Evolutionary conservation across 2,113 vertebrate genomes (phyloP), one percentile per base, ranked within the genome.

Genomic region (Salvelinus alpinus): DNA sequence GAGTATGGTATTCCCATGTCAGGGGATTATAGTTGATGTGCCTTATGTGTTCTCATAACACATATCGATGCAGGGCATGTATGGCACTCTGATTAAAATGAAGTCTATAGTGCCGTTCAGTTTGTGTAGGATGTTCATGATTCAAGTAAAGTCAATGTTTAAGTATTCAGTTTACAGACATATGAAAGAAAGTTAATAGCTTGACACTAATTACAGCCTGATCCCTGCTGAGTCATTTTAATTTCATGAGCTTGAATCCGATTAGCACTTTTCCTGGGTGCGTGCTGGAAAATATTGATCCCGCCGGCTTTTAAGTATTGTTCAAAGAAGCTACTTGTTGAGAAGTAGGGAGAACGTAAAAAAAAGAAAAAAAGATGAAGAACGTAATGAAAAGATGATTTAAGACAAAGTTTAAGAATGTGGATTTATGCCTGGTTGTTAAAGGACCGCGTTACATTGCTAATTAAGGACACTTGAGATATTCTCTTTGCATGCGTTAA

Each of bases 121-220:
- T 29, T 11, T 29, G 5, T 38, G 31, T 76, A 62, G 48, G 57
- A 57, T n/a, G 20, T 34, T 44, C 70, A 3, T 62, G 59, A 11
- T 78, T 66, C 11, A 31, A 65, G 22, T 29, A 4, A 9, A 64
- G 70, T 72, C 59, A 74, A 75, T 64, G 69, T 74, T 80, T 71
- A 81, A 86, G 78, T 80, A 68, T 80, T 78, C 78, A 68, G 64
- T 78, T 86, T 77, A 82, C 76, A 70, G 78, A 80, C 80, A 77
- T 81, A 80, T 80, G 79, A 81, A 83, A 65, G 70, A 71, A 75
- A 75, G 72, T 75, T 87, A 85, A 87, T 87, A 78, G 78, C 75
- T 78, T 83, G 83, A 83, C 86, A 83, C 79, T 87, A 85, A 87
- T 87, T 85, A 85, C 70, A 44, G 78, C 64, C 70, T 78, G 81